Evolutionary conservation across 2,797 vertebrate species (phyloP).

Genomic region (Sebastes miniatus): DNA sequence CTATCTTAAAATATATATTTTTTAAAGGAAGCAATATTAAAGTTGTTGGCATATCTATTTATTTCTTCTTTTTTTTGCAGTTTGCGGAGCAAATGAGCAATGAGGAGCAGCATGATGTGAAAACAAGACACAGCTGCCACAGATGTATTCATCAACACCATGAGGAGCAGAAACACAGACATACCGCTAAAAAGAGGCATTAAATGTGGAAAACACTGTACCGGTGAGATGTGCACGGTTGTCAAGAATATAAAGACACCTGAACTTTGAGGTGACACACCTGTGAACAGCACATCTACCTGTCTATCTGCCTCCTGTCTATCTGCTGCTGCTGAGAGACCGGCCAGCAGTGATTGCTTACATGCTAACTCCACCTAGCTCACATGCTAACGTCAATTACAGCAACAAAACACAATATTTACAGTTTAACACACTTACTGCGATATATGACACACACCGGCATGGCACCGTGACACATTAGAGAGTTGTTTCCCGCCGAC

Average conservation of each 20-base stretch:
- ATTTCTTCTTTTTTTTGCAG: no score
- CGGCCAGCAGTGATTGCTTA: slow-evolving; percentile 58
- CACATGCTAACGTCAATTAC: slow-evolving; percentile 42
- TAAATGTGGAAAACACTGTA: no score
- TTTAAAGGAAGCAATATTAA: not conserved
- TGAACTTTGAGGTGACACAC: not conserved
- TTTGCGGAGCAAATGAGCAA: no score
- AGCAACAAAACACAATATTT: slow-evolving; percentile 35
- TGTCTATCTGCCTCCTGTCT: not conserved
- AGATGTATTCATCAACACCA: no score
- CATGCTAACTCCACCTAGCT: slow-evolving; percentile 59
- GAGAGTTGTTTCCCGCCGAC: not conserved
- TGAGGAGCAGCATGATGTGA: no score
- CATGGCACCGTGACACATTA: not conserved
- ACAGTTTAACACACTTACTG: slow-evolving; percentile 33
- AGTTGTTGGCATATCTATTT: no score
- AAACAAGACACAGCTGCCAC: no score
- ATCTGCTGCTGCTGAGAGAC: slow-evolving; percentile 20
- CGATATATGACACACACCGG: slow-evolving; percentile 14
- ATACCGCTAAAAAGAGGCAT: not conserved
- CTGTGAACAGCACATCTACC: not conserved
- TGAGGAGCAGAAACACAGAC: not conserved
- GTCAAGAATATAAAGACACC: no score
- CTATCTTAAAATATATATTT: no score
- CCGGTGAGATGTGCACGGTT: no score